Conservation (phyloP, 2,888 invertebrate species). For the Tipula unca region DNA sequence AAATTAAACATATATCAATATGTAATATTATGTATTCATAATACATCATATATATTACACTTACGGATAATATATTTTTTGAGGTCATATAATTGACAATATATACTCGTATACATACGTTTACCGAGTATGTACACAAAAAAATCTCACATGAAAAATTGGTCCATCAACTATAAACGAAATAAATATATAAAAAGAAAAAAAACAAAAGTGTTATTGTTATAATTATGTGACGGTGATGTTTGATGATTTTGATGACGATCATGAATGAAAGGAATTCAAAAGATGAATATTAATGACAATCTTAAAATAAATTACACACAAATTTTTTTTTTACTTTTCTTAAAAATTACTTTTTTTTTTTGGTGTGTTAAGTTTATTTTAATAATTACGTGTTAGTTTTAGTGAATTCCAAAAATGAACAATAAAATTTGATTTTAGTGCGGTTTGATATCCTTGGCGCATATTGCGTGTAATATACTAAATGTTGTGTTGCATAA, state of each 20-base stretch:
- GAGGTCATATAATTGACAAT: background rate
- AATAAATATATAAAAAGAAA: background rate
- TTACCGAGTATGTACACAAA: background rate
- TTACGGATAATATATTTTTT: background rate
- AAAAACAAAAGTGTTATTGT: slow-evolving; percentile 14
- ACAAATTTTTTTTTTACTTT: background rate
- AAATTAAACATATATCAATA: background rate
- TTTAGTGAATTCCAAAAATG: slow-evolving; percentile 1
- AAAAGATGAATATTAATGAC: background rate
- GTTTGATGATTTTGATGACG: background rate
- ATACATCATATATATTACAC: background rate
- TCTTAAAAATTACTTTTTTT: background rate
- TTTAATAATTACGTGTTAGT: background rate
- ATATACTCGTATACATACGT: too few species aligned
- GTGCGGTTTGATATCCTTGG: background rate
- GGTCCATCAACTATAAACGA: background rate
- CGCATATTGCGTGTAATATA: too few species aligned
- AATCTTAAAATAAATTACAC: background rate
- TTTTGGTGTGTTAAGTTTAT: background rate
- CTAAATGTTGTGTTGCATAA: too few species aligned
- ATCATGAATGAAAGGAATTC: background rate
- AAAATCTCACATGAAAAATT: slow-evolving; percentile 1
- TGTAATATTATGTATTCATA: background rate
- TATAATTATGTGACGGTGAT: slow-evolving; percentile 8
- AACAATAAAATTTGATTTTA: background rate